Percentiles rank a stretch among this genome's conserved stretches.
phyloP scores from a whole-genome alignment of 2,797 vertebrate species.

The Telmatherina bonti region DNA sequence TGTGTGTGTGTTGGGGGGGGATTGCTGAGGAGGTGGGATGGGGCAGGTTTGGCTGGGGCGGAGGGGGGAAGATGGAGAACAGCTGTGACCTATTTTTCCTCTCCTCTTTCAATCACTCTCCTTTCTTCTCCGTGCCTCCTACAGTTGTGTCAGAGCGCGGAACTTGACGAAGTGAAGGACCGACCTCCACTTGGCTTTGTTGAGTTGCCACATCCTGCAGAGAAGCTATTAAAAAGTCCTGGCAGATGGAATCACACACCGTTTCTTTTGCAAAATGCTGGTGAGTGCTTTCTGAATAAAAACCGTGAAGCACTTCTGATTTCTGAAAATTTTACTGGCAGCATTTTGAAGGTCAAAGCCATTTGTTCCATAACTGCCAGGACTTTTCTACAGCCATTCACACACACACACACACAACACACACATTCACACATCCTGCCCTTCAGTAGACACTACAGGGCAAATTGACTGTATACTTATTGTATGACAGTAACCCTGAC shows the following conservation, averaged over 20 bases:
- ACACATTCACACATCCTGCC: no score
- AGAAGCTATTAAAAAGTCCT: conserved; percentile 39
- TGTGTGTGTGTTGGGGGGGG: neutral
- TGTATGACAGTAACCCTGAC: no score
- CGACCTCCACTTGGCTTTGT: conserved; percentile 23
- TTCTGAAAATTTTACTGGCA: conserved; percentile 6
- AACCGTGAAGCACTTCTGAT: neutral
- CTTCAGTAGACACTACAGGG: no score
- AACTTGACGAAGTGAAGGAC: conserved; percentile 43
- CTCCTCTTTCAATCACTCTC: conserved; percentile 49
- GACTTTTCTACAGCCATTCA: no score
- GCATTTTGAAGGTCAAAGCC: conserved; percentile 22
- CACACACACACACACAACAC: no score
- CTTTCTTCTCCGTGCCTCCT: conserved; percentile 33
- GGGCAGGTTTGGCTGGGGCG: conserved; percentile 43
- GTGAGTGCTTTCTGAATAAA: neutral
- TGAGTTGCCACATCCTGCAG: conserved; percentile 15
- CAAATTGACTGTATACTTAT: no score
- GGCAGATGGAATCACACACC: conserved; percentile 21
- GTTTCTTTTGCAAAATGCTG: conserved; percentile 3
- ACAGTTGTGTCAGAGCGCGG: conserved; percentile 35
- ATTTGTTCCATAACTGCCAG: neutral
- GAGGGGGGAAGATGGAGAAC: conserved; percentile 61
- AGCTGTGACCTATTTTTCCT: conserved; percentile 78
- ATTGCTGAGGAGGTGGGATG: conserved; percentile 35